Base-by-base conservation (phyloP, 2,797 vertebrate genomes). In the Danio jaintianensis region DNA sequence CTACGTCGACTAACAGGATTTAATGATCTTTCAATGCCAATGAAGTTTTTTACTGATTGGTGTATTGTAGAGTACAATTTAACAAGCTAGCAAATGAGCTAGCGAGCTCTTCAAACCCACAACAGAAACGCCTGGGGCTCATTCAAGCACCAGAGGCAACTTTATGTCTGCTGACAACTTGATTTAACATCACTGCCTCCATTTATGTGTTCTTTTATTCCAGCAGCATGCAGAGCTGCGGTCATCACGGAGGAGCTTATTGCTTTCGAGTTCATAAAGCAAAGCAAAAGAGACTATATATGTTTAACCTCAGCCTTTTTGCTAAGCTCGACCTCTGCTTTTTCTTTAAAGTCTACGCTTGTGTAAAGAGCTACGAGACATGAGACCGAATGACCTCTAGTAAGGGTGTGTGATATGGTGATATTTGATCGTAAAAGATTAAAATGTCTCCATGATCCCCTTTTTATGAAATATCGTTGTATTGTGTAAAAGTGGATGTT, bases 151-250 rank as follows among this genome's bases (percentile, higher is more conserved):
- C 69, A 73, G 59, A 80, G 78, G 78, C 78, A 80, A 73, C 50
- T 64, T 73, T 64, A 47, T 80, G 78, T 80, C 69, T 47, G 22
- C 78, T 80, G 78, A 80, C 78, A 80, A 63, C 69, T 80, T 80
- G 69, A 72, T 72, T 73, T 80, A 73, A 47, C 59, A 73, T 73
- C 78, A 80, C 68, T 47, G 59, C 59, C 20, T 47, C 59, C 7
- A 7, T 66, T 45, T 63, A 18, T 64, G 40, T 36, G 50, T 55
- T 64, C 12, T 22, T 59, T 53, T 64, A 48, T 42, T 11, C 22
- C 4, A 76, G 61, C 47, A 76, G 43, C 18, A 76, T 76, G 59
- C 11, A 75, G 29, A 75, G n/a, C 48, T 63, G 11, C 42, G 59
- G 59, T 53, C 74, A 63, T 64, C 74, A 53, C n/a, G 2, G 36